Evolutionary conservation across 2,113 vertebrate species (phyloP), one percentile per base, ranked within the genome.

Genomic region (Chaenogobius annularis): DNA sequence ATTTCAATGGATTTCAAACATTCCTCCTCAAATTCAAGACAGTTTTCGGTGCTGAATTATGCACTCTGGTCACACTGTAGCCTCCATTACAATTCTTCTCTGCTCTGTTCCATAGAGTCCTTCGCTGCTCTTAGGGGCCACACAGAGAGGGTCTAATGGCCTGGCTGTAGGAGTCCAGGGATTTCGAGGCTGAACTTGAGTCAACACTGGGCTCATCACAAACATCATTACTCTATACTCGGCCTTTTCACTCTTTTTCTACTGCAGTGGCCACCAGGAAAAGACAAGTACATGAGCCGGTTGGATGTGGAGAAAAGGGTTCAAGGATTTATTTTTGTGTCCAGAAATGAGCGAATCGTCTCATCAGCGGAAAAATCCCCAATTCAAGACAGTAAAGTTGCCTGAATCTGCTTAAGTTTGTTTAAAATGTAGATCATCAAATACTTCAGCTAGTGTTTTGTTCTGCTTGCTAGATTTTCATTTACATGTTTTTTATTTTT

Each of bases 181-280:
- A 85, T 88, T 85, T 77, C 72, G 68, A 68, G 77, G 84, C 85
- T 77, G 71, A 81, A 83, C 79, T 83, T 82, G 78, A 91, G 86
- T 89, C 87, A 90, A 90, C 87, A 87, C 72, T 76, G 71, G 70
- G 74, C 79, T 85, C 83, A 87, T 89, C 85, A 81, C 84, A 89
- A 88, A 89, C 87, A 89, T 87, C 88, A 91, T 90, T 90, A 89
- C 86, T 86, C 84, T 69, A 59, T 80, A 74, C 81, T 72, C 82
- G 83, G 83, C 87, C 76, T 81, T 78, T 74, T 81, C 70, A 77
- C 61, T 15, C 58, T 83, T 85, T 76, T 63, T 84, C 75, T 35
- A 72, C 48, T 76, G 81, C 72, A 84, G 82, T 85, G 77, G 80
- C 75, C 75, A 70, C 70, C 20, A 56, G 62, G 55, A 74, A 83